Conservation (phyloP, 1,140 invertebrate species). For the Drosophila grimshawi region DNA sequence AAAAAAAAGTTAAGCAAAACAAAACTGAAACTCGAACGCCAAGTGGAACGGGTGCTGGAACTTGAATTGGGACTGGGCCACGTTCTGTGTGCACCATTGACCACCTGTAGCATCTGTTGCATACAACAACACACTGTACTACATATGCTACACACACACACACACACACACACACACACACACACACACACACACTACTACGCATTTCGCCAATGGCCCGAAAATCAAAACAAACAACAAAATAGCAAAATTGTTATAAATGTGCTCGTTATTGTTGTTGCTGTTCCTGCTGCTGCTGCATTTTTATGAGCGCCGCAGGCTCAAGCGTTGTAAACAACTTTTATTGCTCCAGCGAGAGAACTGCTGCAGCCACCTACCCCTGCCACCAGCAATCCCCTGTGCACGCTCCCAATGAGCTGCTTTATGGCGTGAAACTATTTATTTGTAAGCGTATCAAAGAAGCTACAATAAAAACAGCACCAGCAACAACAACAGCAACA, state of each 20-base stretch:
- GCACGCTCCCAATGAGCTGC: conserved; percentile 11
- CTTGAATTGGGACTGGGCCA: conserved; percentile 46
- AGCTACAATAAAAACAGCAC: conserved; percentile 51
- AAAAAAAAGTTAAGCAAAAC: not conserved
- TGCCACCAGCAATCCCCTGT: conserved; percentile 6
- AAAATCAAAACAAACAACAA: conserved; percentile 66
- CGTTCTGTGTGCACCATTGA: conserved; percentile 29
- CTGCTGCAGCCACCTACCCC: conserved; percentile 21
- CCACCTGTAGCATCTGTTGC: conserved; percentile 59
- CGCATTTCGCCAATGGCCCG: conserved; percentile 60
- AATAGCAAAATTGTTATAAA: conserved; percentile 66
- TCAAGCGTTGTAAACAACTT: conserved; percentile 77
- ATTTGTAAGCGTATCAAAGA: conserved; percentile 80
- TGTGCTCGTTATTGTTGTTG: conserved; percentile 48
- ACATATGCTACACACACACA: not conserved
- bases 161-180: not conserved
- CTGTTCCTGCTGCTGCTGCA: conserved; percentile 57
- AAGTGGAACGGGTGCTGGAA: not conserved
- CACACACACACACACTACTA: not conserved
- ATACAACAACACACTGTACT: no score
- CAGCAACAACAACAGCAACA: conserved; percentile 18
- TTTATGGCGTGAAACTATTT: conserved; percentile 81
- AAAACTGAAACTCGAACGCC: conserved; percentile 3
- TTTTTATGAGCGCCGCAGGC: conserved; percentile 75
- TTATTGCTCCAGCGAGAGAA: conserved; percentile 46